A percentile compares a stretch with the other conserved stretches of the same genome.
Evolutionary conservation across 2,888 invertebrate genomes (phyloP).

Genomic region (Smittia aterrima): DNA sequence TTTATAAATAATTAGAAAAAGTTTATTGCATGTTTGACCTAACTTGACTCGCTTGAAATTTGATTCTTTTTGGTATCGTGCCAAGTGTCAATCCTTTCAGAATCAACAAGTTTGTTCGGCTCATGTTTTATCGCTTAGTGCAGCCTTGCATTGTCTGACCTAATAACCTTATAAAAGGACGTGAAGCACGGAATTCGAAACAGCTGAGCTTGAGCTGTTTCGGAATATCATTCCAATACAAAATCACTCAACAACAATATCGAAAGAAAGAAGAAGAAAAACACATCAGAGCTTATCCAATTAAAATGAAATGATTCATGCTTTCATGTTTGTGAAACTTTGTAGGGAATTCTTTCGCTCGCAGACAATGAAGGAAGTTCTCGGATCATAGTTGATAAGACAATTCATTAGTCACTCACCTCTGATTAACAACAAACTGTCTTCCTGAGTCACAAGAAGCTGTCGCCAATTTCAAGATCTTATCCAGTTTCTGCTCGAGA

Average conservation of each 20-base stretch:
- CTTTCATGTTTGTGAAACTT: not conserved
- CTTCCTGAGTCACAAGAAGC: constrained; percentile 90
- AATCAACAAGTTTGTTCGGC: not conserved
- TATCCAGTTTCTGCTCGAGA: constrained; percentile 84
- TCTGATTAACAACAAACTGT: constrained; percentile 86
- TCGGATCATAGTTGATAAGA: not conserved
- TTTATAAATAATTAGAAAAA: no score
- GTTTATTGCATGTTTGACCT: no score
- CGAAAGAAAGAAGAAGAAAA: not conserved
- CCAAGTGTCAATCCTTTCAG: not conserved
- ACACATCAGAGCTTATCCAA: not conserved
- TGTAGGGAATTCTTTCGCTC: not conserved
- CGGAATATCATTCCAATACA: not conserved
- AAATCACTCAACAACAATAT: not conserved
- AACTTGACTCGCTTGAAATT: no score
- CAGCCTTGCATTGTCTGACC: not conserved
- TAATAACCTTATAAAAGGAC: not conserved
- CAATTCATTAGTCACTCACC: constrained; percentile 58
- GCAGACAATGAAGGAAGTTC: not conserved
- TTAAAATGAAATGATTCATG: constrained; percentile 13
- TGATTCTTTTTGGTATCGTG: no score
- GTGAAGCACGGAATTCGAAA: not conserved
- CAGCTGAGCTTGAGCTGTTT: not conserved
- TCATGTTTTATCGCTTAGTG: not conserved
- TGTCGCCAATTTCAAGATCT: constrained; percentile 86